A percentile compares a stretch with the other conserved stretches of the same genome.
phyloP scores from a whole-genome alignment of 2,888 invertebrate species.

The Eupithecia exiguata region DNA sequence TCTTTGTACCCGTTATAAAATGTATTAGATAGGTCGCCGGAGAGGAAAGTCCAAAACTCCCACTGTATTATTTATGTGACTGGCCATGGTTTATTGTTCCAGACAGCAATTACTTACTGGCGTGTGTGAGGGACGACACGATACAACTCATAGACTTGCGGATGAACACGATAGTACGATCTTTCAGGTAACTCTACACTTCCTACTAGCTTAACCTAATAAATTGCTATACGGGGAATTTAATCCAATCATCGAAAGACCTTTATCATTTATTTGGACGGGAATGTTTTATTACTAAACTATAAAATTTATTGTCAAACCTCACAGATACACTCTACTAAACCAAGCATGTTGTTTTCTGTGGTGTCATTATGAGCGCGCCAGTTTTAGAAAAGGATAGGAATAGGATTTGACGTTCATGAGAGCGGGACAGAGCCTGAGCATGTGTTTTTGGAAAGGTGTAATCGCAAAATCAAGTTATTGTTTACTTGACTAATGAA shows the following conservation, averaged over 20 bases:
- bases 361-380: not conserved
- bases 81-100: constrained; percentile 63
- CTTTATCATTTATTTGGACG: constrained; percentile 18
- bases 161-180: constrained; percentile 95
- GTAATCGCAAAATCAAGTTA: too few relatives aligned
- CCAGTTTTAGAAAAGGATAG: too few relatives aligned
- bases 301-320: constrained; percentile 5
- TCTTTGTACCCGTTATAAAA: constrained; percentile 48
- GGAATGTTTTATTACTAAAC: constrained; percentile 13
- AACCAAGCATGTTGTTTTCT: not conserved
- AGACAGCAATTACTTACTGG: constrained; percentile 95
- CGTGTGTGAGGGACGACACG: constrained; percentile 97
- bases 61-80: constrained; percentile 39
- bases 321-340: not conserved
- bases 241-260: constrained; percentile 25
- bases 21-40: constrained; percentile 38
- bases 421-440: too few relatives aligned
- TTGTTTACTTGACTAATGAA: too few relatives aligned
- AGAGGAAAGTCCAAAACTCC: constrained; percentile 28
- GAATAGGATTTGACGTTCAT: too few relatives aligned
- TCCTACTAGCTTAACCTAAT: constrained; percentile 22
- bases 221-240: constrained; percentile 25
- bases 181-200: constrained; percentile 88
- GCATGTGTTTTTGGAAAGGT: too few relatives aligned
- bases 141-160: constrained; percentile 97